A percentile compares a stretch with the other conserved stretches of the same genome.
Conservation (phyloP, 2,888 invertebrate species). For the Sipha maydis region DNA sequence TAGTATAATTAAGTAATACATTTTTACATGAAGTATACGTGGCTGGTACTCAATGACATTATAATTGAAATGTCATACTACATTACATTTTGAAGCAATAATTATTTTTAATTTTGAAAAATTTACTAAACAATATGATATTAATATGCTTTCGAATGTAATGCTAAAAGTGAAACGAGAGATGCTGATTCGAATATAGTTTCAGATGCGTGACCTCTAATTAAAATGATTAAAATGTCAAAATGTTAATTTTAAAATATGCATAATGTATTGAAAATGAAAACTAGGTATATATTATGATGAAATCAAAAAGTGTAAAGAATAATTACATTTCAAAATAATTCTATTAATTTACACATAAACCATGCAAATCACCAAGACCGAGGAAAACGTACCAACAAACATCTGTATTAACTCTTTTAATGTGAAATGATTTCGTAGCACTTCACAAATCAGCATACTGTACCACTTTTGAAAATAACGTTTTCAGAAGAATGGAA, state of each 20-base stretch:
- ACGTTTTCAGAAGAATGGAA: no score
- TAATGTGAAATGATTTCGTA: neutral
- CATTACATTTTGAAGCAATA: neutral
- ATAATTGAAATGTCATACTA: no score
- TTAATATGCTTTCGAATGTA: neutral
- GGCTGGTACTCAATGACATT: no score
- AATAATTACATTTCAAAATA: neutral
- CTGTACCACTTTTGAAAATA: neutral
- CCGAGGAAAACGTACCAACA: neutral
- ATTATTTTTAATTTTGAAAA: neutral
- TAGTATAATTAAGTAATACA: no score
- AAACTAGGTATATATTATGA: neutral
- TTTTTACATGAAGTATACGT: no score
- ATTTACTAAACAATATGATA: neutral
- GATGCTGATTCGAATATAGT: neutral
- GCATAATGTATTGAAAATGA: neutral
- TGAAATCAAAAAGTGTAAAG: no score
- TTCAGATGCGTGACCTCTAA: neutral
- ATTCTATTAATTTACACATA: neutral
- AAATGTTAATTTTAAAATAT: neutral
- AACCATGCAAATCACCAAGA: neutral
- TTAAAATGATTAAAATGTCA: neutral
- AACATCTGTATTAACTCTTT: neutral
- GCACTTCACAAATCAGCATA: neutral
- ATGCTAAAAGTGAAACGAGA: neutral